Conservation (phyloP, 2,113 vertebrate genomes). For the Muntiacus muntjak region DNA sequence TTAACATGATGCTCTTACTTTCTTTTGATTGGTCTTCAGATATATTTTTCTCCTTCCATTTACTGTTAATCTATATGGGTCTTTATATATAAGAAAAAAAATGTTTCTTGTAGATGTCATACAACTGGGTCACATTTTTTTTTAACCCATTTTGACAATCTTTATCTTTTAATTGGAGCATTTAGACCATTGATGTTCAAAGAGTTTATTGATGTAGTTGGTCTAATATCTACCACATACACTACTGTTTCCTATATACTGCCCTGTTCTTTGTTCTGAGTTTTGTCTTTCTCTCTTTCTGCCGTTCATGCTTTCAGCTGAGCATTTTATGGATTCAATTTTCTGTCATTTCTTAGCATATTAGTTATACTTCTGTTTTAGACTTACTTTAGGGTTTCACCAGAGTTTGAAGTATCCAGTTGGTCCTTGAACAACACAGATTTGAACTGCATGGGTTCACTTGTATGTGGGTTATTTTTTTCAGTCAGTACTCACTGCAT, state of each 20-base stretch:
- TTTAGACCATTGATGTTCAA: not conserved
- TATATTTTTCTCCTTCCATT: not conserved
- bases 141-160: not conserved
- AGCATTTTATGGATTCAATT: not conserved
- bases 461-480: not conserved
- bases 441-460: not conserved
- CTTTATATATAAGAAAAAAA: not conserved
- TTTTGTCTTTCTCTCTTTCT: not conserved
- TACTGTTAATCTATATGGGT: not conserved
- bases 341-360: not conserved
- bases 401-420: not conserved
- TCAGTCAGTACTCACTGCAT: not conserved
- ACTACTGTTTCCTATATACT: not conserved
- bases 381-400: not conserved
- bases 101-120: not conserved
- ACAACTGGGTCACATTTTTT: not conserved
- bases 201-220: not conserved
- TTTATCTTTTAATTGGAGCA: not conserved
- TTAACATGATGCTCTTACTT: not conserved
- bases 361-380: not conserved
- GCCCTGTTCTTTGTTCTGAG: not conserved
- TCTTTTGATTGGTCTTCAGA: not conserved
- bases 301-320: not conserved
- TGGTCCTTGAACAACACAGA: not conserved
- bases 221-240: not conserved